Conservation (phyloP, 2,113 vertebrate species). For the Tonatia bakeri region DNA sequence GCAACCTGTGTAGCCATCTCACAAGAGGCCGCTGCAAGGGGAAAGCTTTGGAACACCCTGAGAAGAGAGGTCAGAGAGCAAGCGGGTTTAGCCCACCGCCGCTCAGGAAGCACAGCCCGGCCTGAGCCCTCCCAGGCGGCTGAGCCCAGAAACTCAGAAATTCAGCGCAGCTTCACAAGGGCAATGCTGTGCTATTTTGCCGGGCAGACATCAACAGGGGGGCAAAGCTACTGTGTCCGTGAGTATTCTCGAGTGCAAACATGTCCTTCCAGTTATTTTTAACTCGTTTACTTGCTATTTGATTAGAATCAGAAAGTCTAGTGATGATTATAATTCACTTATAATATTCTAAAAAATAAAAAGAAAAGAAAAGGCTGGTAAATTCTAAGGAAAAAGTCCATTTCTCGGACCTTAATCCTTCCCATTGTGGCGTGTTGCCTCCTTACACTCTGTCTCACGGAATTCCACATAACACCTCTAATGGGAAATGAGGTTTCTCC, state of each 20-base stretch:
- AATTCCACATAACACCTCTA: not conserved
- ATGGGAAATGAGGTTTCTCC: not conserved
- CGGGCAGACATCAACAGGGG: not conserved
- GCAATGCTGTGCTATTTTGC: accelerated
- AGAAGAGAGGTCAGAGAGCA: not conserved
- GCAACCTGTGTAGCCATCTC: not conserved
- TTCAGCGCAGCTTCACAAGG: not conserved
- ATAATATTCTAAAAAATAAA: not conserved
- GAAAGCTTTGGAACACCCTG: not conserved
- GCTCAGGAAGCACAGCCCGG: accelerated
- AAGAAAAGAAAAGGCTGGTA: not conserved
- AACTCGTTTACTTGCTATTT: not conserved
- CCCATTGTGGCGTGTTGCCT: not conserved
- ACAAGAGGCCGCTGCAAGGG: not conserved
- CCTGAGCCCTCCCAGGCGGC: accelerated
- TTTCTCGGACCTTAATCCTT: not conserved
- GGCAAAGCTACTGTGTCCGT: not conserved
- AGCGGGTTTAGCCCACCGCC: too few species aligned
- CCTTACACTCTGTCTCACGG: not conserved
- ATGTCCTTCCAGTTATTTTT: not conserved
- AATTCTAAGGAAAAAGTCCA: not conserved
- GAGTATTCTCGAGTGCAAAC: not conserved
- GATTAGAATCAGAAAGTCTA: not conserved
- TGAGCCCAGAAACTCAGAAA: not conserved
- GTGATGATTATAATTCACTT: not conserved